Conservation (phyloP, 2,113 vertebrate genomes). For the Lutjanus erythropterus region DNA sequence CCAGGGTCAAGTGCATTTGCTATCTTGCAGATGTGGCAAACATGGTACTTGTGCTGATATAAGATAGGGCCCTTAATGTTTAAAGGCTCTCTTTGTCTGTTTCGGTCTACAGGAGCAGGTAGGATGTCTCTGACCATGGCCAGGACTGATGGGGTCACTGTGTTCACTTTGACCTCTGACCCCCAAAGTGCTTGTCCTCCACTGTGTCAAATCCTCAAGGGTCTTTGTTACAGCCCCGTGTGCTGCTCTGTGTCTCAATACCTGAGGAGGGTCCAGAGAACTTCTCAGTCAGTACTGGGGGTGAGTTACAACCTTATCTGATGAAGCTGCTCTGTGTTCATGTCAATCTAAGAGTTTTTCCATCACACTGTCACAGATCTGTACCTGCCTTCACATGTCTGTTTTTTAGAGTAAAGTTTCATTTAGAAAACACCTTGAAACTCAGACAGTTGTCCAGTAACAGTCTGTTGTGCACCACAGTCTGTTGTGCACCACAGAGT, state of each 20-base stretch:
- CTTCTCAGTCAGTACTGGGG: constrained; percentile 65
- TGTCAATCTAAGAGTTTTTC: too few relatives aligned
- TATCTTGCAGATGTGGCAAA: neutral
- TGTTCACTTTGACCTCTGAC: constrained; percentile 72
- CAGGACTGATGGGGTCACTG: constrained; percentile 68
- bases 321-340: neutral
- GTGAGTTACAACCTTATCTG: constrained; percentile 58
- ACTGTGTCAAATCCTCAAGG: constrained; percentile 73
- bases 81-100: neutral
- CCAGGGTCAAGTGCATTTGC: too few relatives aligned
- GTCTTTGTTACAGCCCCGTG: constrained; percentile 75
- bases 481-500: neutral
- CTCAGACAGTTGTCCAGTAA: too few relatives aligned
- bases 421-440: too few relatives aligned
- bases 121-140: constrained; percentile 73
- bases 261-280: constrained; percentile 35
- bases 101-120: constrained; percentile 13
- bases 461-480: too few relatives aligned
- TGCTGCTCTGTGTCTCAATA: constrained; percentile 70
- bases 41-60: neutral
- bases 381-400: too few relatives aligned
- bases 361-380: too few relatives aligned
- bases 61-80: too few relatives aligned
- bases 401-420: too few relatives aligned
- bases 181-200: constrained; percentile 64